Evolutionary conservation across 2,888 invertebrate genomes (phyloP).

Genomic region (Disparrhopalites patrizii): DNA sequence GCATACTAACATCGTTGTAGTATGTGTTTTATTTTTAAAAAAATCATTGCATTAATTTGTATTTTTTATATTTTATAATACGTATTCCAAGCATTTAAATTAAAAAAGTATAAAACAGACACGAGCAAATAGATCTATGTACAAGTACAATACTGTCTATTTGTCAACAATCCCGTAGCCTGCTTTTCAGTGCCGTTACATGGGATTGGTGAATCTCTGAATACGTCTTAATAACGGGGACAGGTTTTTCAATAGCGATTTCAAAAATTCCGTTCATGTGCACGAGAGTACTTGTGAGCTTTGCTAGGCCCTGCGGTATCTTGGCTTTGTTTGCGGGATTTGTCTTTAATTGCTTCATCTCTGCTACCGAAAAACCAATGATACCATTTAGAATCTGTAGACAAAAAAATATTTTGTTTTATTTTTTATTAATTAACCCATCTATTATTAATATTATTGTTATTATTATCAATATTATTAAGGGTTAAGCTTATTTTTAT

Average conservation of each 20-base stretch:
- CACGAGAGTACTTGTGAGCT: constrained; percentile 31
- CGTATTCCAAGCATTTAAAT: no score
- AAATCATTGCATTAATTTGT: no score
- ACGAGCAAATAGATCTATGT: no score
- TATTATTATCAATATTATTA: no score
- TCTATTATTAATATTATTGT: no score
- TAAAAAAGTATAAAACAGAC: no score
- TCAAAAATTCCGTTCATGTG: constrained; percentile 41
- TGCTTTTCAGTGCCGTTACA: neutral
- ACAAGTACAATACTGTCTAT: no score
- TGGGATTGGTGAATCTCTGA: constrained; percentile 2
- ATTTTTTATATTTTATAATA: no score
- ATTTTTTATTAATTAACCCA: neutral
- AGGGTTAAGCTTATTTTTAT: no score
- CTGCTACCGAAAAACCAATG: constrained; percentile 39
- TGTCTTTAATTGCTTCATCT: constrained; percentile 40
- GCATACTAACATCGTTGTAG: no score
- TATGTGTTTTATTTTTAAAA: no score
- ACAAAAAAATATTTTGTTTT: neutral
- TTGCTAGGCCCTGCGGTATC: constrained; percentile 36
- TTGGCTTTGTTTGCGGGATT: constrained; percentile 26
- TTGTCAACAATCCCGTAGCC: neutral
- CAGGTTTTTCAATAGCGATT: constrained; percentile 2
- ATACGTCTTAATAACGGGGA: neutral
- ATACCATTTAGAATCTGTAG: constrained; percentile 31